Base-by-base conservation (phyloP, 2,113 vertebrate genomes). In the Syngnathus typhle region DNA sequence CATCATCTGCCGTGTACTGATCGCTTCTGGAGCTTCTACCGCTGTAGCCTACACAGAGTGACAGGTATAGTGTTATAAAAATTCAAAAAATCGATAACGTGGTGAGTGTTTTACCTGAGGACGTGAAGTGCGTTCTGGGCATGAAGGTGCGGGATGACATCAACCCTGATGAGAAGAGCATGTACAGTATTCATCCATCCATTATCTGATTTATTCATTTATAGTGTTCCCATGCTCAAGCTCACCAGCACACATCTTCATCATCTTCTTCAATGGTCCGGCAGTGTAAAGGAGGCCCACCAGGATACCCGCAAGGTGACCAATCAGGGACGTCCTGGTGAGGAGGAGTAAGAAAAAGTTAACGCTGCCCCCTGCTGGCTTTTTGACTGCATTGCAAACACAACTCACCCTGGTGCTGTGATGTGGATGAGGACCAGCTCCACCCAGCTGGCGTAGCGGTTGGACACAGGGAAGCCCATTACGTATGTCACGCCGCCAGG, bases 291-390 rank as follows among this genome's bases (percentile, higher is more conserved):
- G 90, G 58, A 98, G 75, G 60, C 96, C 96, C 70, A 98, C 94
- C 55, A 98, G 89, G 86, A 98, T 98, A 4, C 96, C 96, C 7
- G 96, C 82, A 74, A 99, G 89, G 74, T 99, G 96, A 44, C 96
- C 96, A 3, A 95, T 77, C 1, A 99, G 95, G 36, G 96, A 98
- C 23, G 94, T 90, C 77, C 96, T 99, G 77, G 27, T 69, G 44
- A 76, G 36, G 38, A 1, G 61, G 76, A 69, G 43, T 10, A 78
- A 7, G n/a, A 66, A 3, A 3, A 32, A 8, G 12, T 27, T 47
- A 73, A 80, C 39, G 54, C 3, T 12, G 36, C 60, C 76, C 62
- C 8, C 81, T 77, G n/a, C 32, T 84, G 84, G 65, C 60, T 15
- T 5, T 19, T 65, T 64, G 1, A 0, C 39, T 16, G 5, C 39